These are phyloP conservation scores for Aleiodes alternator DNA, from an alignment of 2,888 invertebrate species.

Conservation along the genomic window DNA sequence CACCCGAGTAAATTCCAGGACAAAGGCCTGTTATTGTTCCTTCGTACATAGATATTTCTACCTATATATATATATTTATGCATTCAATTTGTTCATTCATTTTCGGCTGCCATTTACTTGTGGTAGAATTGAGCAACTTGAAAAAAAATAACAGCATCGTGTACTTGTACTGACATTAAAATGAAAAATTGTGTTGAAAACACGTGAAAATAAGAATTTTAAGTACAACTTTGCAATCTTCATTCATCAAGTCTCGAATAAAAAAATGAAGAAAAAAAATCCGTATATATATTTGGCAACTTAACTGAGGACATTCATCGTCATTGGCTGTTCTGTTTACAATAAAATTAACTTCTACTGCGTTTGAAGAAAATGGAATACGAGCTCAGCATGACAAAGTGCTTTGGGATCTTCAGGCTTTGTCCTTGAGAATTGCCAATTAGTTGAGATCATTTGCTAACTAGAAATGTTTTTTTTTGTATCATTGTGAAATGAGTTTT, in stretches of 20 bases:
- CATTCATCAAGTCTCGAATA: background rate
- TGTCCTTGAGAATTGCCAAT: slow-evolving; percentile 59
- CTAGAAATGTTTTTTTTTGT: background rate
- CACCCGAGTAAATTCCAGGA: slow-evolving; percentile 7
- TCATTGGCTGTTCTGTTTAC: slow-evolving; percentile 61
- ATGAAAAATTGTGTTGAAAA: too few relatives aligned
- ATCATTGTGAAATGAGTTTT: background rate
- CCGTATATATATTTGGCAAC: slow-evolving; percentile 48
- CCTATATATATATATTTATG: background rate
- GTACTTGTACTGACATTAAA: too few relatives aligned
- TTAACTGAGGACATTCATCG: slow-evolving; percentile 49
- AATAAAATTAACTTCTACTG: slow-evolving; percentile 66
- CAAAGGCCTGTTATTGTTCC: slow-evolving; percentile 7
- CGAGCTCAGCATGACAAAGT: slow-evolving; percentile 62
- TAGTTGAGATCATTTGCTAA: background rate
- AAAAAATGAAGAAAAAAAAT: background rate
- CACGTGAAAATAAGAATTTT: too few relatives aligned
- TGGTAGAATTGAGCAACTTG: background rate
- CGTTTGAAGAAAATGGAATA: slow-evolving; percentile 60
- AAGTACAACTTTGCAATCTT: background rate
- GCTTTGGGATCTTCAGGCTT: slow-evolving; percentile 45
- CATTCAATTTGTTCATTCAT: background rate
- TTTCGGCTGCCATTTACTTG: background rate
- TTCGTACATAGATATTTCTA: background rate
- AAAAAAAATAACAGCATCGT: background rate